Conservation (phyloP, 2,888 invertebrate species). For the Aromia moschata region DNA sequence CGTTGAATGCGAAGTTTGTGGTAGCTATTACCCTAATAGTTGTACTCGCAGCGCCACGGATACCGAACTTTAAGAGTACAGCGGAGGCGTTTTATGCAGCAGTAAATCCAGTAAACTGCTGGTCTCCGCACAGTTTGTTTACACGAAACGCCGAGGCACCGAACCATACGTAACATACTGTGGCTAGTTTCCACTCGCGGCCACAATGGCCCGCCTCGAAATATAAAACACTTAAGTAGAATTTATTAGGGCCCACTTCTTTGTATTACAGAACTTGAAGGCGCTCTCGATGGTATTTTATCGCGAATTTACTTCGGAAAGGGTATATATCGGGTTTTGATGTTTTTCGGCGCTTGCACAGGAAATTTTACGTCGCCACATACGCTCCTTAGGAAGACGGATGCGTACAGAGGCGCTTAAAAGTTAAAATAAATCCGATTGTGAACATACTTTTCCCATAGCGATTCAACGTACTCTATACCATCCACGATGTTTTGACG, state of each 20-base stretch:
- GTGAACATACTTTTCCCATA: too few relatives aligned
- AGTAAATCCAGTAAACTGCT: conserved; percentile 59
- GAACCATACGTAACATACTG: conserved; percentile 52
- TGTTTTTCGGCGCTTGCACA: conserved; percentile 3
- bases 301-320: conserved; percentile 40
- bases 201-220: conserved; percentile 48
- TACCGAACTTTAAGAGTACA: conserved; percentile 15
- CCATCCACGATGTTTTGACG: too few relatives aligned
- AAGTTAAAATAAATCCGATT: too few relatives aligned
- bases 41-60: conserved; percentile 5
- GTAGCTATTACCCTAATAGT: conserved; percentile 12
- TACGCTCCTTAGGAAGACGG: background rate
- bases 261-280: conserved; percentile 51
- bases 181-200: conserved; percentile 49
- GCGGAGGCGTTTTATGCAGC: conserved; percentile 57
- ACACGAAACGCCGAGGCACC: conserved; percentile 54
- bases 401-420: background rate
- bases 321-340: conserved; percentile 10
- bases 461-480: too few relatives aligned
- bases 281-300: conserved; percentile 48
- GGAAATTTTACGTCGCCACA: conserved; percentile 4
- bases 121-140: conserved; percentile 58
- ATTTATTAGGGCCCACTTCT: conserved; percentile 49
- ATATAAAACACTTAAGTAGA: conserved; percentile 51
- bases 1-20: conserved; percentile 3